Base-by-base conservation (phyloP, 2,888 invertebrate genomes). In the Drosophila mulleri region DNA sequence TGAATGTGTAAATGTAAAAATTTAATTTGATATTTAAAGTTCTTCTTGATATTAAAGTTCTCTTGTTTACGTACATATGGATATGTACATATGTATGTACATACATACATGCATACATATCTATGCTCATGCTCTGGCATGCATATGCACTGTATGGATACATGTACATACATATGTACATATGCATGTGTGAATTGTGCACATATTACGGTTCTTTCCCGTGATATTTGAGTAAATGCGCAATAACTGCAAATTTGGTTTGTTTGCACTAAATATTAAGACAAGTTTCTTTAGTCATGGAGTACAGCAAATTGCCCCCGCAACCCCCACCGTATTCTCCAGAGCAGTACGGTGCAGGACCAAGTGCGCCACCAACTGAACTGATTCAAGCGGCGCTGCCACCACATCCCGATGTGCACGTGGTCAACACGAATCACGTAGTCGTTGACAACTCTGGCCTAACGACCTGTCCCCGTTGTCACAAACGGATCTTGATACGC, bases 391-490 rank as follows among this genome's bases (percentile, higher is more conserved):
- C 61, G 0, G 20, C n/a, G 18, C 12, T 67, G 47, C 50, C 62
- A 8, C 56, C 26, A 29, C 32, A 9, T 2, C 63, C 54, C 8
- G 11, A 41, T 0, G 20, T 52, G 3, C 35, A 41, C 3, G 66
- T 58, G 16, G n/a, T 32, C 18, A 8, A 56, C 2, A 37, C 26
- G 9, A n/a, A 48, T 4, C 62, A 7, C n/a, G 52, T 86, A 29
- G 12, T 83, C 12, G 37, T 74, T 6, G 67, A 70, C 14, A 18
- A 3, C 7, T 3, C 42, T 0, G 83, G 83, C 20, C 72, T 71
- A 70, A 29, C 60, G 67, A 39, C 62, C 26, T 84, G 83, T 35
- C 81, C 89, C 41, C 26, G 73, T 11, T 84, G 83, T 50, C 45
- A 69, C 4, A 65, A 73, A 0, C 70, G 67, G 8, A 47, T 74